A percentile compares a stretch with the other conserved stretches of the same genome.
phyloP scores from a whole-genome alignment of 2,888 invertebrate species.

The Meteorus colon region DNA sequence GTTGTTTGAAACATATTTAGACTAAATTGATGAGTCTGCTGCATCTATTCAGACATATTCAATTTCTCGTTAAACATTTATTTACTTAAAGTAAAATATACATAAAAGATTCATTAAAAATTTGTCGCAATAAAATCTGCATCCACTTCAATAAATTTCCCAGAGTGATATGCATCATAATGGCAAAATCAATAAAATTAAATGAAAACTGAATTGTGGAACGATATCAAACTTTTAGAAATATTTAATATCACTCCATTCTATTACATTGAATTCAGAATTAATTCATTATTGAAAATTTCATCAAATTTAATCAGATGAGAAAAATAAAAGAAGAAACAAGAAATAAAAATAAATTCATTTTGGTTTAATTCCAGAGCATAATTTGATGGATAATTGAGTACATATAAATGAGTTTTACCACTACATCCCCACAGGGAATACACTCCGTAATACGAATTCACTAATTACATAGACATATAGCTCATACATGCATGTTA shows the following conservation, averaged over 20 bases:
- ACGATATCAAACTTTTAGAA: too few species aligned
- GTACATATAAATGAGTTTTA: slow-evolving; percentile 10
- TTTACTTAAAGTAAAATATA: too few species aligned
- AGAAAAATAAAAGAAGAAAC: background rate
- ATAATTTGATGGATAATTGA: slow-evolving; percentile 24
- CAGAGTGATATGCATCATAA: background rate
- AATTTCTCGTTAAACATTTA: too few species aligned
- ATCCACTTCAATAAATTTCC: too few species aligned
- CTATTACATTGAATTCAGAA: background rate
- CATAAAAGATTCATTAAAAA: too few species aligned
- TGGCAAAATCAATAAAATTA: background rate
- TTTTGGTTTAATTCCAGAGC: background rate
- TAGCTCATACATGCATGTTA: background rate
- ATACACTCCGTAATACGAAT: background rate
- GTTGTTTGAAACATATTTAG: too few species aligned
- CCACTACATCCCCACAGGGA: slow-evolving; percentile 11
- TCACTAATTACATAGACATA: slow-evolving; percentile 19
- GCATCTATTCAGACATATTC: too few species aligned
- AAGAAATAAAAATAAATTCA: background rate
- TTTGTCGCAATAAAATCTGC: too few species aligned
- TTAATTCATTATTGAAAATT: background rate
- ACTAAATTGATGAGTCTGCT: too few species aligned
- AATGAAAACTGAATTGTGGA: background rate
- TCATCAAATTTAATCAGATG: background rate
- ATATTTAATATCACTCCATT: background rate